Conservation (phyloP, 2,888 invertebrate genomes). For the Calameuta pallipes region DNA sequence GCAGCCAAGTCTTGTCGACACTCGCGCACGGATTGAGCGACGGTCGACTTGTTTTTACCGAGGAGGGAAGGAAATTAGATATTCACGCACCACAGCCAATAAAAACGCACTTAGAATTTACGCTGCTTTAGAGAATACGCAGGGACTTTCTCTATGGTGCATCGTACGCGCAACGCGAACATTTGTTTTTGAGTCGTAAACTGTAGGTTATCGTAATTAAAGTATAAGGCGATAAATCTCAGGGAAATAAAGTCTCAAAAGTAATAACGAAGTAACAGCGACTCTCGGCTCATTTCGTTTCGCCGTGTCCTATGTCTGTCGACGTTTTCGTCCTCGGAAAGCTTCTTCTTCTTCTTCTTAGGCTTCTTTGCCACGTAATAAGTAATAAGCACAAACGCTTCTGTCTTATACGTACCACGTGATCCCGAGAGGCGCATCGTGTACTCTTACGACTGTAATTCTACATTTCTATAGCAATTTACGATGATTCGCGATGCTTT, state of each 20-base stretch:
- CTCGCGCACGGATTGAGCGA: not conserved
- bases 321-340: not conserved
- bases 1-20: not conserved
- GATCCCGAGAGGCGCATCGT: not conserved
- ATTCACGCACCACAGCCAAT: not conserved
- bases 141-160: not conserved
- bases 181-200: not conserved
- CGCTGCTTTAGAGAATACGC: not conserved
- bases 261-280: not conserved
- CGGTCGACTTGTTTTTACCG: not conserved
- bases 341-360: not conserved
- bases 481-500: conserved; percentile 7
- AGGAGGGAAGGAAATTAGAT: not conserved
- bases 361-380: not conserved
- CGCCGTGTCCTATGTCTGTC: not conserved
- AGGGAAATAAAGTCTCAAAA: not conserved
- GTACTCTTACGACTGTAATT: not conserved
- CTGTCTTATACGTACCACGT: not conserved
- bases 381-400: not conserved
- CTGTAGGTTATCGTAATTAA: not conserved
- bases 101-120: not conserved
- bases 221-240: not conserved
- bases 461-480: conserved; percentile 6
- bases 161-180: not conserved
- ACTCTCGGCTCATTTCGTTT: not conserved